Conservation (phyloP, 2,113 vertebrate species). For the Halcyon malimbica region DNA sequence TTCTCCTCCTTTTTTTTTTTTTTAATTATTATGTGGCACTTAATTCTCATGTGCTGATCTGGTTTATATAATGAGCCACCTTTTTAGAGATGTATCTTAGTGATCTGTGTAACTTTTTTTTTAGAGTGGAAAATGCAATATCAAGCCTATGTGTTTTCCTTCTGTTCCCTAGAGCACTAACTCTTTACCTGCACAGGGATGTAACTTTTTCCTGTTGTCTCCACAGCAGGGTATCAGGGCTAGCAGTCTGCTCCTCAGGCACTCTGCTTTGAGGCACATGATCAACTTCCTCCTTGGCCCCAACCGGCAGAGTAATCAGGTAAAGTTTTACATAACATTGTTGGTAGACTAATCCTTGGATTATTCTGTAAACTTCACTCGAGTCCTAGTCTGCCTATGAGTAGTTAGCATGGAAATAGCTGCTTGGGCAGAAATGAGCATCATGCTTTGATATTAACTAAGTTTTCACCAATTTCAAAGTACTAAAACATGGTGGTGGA, state of each 20-base stretch:
- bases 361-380: not conserved
- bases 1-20: too few species aligned
- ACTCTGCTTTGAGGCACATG: constrained; percentile 92
- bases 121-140: not conserved
- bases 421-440: not conserved
- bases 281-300: constrained; percentile 92
- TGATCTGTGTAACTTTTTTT: not conserved
- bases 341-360: not conserved
- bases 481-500: not conserved
- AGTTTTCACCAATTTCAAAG: not conserved
- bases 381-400: not conserved
- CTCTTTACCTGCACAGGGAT: not conserved
- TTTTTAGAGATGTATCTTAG: not conserved
- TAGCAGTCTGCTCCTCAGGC: constrained; percentile 89
- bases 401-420: not conserved
- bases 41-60: not conserved
- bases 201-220: constrained; percentile 21
- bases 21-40: not conserved
- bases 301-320: constrained; percentile 91
- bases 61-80: not conserved
- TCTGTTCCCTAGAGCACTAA: not conserved
- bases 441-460: not conserved
- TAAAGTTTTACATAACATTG: constrained; percentile 16
- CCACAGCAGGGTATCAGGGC: constrained; percentile 86
- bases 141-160: not conserved